phyloP scores from a whole-genome alignment of 2,113 vertebrate genomes.

The Brachionichthys hirsutus region DNA sequence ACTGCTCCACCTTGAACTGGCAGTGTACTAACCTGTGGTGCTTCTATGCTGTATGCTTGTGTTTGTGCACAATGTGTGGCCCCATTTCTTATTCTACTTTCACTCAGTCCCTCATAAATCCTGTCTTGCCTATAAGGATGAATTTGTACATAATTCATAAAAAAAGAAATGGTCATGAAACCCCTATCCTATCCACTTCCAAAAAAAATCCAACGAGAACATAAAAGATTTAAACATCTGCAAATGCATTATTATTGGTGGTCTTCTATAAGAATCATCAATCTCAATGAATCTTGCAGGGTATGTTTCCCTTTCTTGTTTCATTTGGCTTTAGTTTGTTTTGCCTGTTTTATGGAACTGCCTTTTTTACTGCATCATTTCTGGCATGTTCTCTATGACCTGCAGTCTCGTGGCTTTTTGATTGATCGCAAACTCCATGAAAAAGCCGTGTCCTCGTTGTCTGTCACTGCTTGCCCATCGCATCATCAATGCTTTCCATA shows the following conservation, averaged over 20 bases:
- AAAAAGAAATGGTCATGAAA: conserved; percentile 70
- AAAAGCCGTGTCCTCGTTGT: conserved; percentile 61
- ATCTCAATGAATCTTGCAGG: conserved; percentile 70
- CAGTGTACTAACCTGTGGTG: conserved; percentile 49
- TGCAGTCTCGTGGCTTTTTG: conserved; percentile 64
- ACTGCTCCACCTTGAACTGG: conserved; percentile 50
- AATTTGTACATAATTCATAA: conserved; percentile 25
- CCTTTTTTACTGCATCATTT: conserved; percentile 53
- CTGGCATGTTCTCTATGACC: conserved; percentile 67
- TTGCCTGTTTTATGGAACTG: conserved; percentile 38
- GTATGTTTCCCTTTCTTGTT: conserved; percentile 53
- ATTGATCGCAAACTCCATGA: conserved; percentile 51
- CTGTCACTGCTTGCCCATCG: conserved; percentile 67
- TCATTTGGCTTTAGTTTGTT: conserved; percentile 52
- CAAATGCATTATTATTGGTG: conserved; percentile 70
- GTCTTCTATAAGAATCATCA: conserved; percentile 64
- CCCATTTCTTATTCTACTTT: conserved; percentile 3
- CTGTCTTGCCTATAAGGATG: conserved; percentile 18
- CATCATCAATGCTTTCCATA: conserved; percentile 75
- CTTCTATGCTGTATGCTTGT: conserved; percentile 39
- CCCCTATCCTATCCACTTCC: conserved; percentile 56
- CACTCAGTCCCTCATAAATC: conserved; percentile 8
- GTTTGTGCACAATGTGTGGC: conserved; percentile 32
- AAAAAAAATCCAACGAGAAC: conserved; percentile 42
- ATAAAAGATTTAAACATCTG: conserved; percentile 54